Base-by-base conservation (phyloP, 2,797 vertebrate species). In the Microcaecilia unicolor region DNA sequence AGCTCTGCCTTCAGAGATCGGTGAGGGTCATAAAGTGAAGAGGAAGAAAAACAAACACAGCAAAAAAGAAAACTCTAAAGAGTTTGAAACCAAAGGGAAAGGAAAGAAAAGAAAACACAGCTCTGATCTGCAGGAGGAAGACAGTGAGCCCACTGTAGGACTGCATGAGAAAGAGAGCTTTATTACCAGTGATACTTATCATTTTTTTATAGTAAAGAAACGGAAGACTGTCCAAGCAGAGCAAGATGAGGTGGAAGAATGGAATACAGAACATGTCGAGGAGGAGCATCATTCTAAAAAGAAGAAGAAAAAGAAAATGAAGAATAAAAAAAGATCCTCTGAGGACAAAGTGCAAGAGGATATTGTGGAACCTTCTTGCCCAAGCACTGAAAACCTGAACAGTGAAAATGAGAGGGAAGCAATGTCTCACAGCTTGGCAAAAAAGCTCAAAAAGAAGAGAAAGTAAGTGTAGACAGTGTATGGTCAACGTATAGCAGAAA, bases 291-390 rank as follows among this genome's bases (percentile, higher is more conserved):
- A 6, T 2, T 3, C 3, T 2, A n/a, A 27, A 36, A 15, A 14
- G 0, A 7, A 14, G 0, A 7, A 3, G 21, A 18, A 1, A 2
- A 0, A 1, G 2, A n/a, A 30, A 7, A 10, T 21, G 7, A 51
- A 27, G 29, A 10, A 22, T 6, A 41, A 17, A 7, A 65, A 37
- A 35, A 43, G 9, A 5, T 26, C 15, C n/a, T n/a, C n/a, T n/a
- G n/a, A n/a, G n/a, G n/a, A n/a, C n/a, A n/a, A n/a, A n/a, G n/a
- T n/a, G n/a, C n/a, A n/a, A n/a, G n/a, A n/a, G n/a, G n/a, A n/a
- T n/a, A n/a, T n/a, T n/a, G n/a, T n/a, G n/a, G n/a, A n/a, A n/a
- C n/a, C n/a, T n/a, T n/a, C n/a, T n/a, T n/a, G n/a, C n/a, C n/a
- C n/a, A n/a, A n/a, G n/a, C n/a, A n/a, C n/a, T n/a, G n/a, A n/a